phyloP scores from a whole-genome alignment of 2,888 invertebrate species.

The Smittia aterrima region DNA sequence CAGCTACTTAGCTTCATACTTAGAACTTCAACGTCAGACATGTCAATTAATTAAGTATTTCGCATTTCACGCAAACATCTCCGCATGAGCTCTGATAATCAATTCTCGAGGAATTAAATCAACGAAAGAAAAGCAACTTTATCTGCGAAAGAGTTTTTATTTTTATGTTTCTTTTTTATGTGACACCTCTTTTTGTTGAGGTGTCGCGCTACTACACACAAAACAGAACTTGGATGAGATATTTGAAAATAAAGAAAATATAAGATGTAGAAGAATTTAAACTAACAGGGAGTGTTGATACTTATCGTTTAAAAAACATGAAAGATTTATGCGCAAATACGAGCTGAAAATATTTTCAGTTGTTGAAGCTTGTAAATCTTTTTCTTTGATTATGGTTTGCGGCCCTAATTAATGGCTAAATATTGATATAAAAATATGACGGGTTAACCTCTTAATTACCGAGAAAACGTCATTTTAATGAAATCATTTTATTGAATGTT shows the following conservation, averaged over 20 bases:
- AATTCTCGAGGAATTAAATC: conserved; percentile 2
- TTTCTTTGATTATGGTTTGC: too few relatives aligned
- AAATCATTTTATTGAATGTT: too few relatives aligned
- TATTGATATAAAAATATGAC: too few relatives aligned
- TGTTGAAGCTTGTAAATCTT: too few relatives aligned
- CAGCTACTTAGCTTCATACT: background rate
- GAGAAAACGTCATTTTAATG: too few relatives aligned
- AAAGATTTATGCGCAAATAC: too few relatives aligned
- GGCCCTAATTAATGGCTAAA: too few relatives aligned
- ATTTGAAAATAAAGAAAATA: background rate
- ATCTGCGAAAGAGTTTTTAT: background rate
- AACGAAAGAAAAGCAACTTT: background rate
- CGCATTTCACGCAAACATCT: conserved; percentile 2
- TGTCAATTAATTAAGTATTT: conserved; percentile 25
- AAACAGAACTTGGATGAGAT: background rate
- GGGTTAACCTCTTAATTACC: too few relatives aligned
- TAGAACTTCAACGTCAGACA: background rate
- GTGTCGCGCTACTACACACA: background rate
- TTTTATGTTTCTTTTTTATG: background rate
- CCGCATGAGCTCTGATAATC: background rate
- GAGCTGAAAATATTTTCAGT: too few relatives aligned
- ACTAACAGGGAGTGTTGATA: too few relatives aligned
- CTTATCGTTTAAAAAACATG: too few relatives aligned
- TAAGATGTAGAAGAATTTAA: too few relatives aligned
- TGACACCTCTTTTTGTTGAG: background rate